These are phyloP conservation scores for Strix occidentalis DNA, from an alignment of 2,797 vertebrate species.

Conservation along the genomic window DNA sequence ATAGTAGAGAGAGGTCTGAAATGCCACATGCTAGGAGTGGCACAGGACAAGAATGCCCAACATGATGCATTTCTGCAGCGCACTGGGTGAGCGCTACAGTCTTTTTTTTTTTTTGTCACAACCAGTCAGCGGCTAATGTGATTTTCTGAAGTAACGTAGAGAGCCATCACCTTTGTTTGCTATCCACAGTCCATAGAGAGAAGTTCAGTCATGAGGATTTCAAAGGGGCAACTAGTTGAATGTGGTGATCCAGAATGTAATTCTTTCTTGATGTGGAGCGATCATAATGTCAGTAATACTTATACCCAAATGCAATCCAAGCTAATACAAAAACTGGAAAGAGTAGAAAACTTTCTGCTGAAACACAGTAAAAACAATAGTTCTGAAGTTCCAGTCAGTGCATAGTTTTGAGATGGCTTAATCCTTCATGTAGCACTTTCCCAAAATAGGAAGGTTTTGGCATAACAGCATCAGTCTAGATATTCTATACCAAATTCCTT, in stretches of 20 bases:
- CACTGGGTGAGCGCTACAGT: fast-evolving
- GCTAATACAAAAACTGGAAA: neutral
- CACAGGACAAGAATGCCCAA: neutral
- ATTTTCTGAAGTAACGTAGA: neutral
- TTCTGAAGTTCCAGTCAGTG: neutral
- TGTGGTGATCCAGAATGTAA: neutral
- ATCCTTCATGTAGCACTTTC: neutral
- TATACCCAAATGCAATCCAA: neutral
- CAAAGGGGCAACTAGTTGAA: neutral
- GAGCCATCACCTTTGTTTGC: neutral
- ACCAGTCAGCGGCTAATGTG: neutral
- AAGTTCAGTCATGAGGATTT: neutral
- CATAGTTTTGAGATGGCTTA: neutral
- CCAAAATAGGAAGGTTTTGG: neutral
- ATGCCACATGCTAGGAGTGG: neutral
- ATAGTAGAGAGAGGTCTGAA: neutral
- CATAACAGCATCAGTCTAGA: neutral
- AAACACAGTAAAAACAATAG: neutral
- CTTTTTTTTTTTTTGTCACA: neutral
- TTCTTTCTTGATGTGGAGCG: neutral
- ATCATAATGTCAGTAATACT: neutral
- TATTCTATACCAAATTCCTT: neutral
- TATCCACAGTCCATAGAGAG: neutral
- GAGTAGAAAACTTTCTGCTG: neutral
- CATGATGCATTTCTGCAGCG: neutral